These are phyloP conservation scores for Cabera pusaria DNA, from an alignment of 2,888 invertebrate species.

Conservation along the genomic window DNA sequence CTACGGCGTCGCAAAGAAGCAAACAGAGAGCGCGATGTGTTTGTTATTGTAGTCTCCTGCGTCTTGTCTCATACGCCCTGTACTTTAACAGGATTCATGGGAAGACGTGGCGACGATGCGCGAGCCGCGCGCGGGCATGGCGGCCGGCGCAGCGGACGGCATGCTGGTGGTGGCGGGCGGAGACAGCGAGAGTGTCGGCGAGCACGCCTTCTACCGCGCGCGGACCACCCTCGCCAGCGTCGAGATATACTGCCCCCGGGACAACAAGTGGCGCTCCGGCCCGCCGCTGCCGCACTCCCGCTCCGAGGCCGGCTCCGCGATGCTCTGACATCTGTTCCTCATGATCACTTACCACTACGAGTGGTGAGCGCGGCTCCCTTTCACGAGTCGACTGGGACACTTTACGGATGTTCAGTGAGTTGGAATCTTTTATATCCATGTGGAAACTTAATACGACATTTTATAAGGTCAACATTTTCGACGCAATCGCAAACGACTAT, in stretches of 20 bases:
- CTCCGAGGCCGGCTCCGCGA: conserved; percentile 94
- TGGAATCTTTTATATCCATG: too few relatives aligned
- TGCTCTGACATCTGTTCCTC: conserved; percentile 81
- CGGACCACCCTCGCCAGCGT: conserved; percentile 92
- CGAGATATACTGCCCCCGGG: conserved; percentile 92
- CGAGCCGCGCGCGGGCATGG: conserved; percentile 91
- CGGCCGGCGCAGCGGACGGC: conserved; percentile 93
- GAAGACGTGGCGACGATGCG: conserved; percentile 88
- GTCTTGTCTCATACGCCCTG: too few relatives aligned
- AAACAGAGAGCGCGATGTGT: too few relatives aligned
- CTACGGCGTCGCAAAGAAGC: too few relatives aligned
- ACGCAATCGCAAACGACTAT: too few relatives aligned
- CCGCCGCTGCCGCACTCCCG: conserved; percentile 92
- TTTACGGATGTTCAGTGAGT: too few relatives aligned
- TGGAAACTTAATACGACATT: too few relatives aligned
- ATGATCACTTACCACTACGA: conserved; percentile 4
- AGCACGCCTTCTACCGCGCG: conserved; percentile 90
- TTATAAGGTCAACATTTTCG: too few relatives aligned
- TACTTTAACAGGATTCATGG: conserved; percentile 87
- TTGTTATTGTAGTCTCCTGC: too few relatives aligned
- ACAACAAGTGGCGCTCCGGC: conserved; percentile 90
- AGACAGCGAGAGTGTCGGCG: conserved; percentile 90
- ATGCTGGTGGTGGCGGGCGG: conserved; percentile 93
- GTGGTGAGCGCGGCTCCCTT: neutral
- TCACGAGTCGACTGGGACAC: neutral